Percentiles rank a stretch among this genome's conserved stretches.
Evolutionary conservation across 2,113 vertebrate genomes (phyloP).

Genomic region (Chroicocephalus ridibundus): DNA sequence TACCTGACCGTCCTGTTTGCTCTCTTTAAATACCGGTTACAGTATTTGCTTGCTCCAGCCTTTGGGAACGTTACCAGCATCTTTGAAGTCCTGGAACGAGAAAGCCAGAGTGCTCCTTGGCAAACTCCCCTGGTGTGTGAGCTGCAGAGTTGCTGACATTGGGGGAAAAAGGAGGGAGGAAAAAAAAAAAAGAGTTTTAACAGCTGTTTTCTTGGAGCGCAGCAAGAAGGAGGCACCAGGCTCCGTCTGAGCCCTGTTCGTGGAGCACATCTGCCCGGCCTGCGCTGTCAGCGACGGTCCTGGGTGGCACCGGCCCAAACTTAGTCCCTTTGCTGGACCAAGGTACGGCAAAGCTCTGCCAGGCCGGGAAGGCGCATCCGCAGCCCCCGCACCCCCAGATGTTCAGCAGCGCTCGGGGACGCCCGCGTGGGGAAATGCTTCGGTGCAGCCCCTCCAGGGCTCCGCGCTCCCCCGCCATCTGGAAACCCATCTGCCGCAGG

Average conservation of each 20-base stretch:
- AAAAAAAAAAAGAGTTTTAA: not conserved
- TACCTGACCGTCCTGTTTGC: constrained; percentile 14
- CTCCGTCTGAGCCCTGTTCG: not conserved
- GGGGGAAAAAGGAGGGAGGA: not conserved
- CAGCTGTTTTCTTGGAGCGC: not conserved
- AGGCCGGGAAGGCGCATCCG: accelerated
- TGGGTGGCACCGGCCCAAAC: not conserved
- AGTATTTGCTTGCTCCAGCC: constrained; percentile 7
- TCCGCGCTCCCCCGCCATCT: not conserved
- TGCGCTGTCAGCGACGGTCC: not conserved
- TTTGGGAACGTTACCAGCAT: not conserved
- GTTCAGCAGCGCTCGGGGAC: not conserved
- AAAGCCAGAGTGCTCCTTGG: constrained; percentile 26
- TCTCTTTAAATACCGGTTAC: constrained; percentile 16
- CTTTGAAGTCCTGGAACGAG: constrained; percentile 53
- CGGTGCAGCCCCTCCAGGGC: not conserved
- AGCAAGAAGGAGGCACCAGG: not conserved
- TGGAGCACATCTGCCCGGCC: not conserved
- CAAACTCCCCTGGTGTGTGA: not conserved
- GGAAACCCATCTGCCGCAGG: accelerated
- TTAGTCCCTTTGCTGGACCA: not conserved
- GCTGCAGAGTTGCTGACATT: not conserved
- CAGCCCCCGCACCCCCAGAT: not conserved
- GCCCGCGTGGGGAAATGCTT: not conserved
- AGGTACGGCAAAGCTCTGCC: accelerated